phyloP scores from a whole-genome alignment of 2,888 invertebrate genomes.

The Pherbina coryleti region DNA sequence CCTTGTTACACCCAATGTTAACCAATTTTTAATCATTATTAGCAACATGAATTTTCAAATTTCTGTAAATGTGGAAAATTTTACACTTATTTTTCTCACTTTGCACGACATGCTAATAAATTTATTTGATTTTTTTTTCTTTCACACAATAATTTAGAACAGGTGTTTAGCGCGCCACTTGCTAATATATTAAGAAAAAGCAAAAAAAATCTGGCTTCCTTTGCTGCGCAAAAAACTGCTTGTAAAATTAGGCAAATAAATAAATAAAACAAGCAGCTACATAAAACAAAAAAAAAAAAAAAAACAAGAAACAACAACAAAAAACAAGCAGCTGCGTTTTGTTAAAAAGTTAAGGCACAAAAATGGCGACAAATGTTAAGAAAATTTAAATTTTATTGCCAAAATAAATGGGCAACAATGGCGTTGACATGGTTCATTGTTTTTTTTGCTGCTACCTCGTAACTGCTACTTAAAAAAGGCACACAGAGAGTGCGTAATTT shows the following conservation, averaged over 20 bases:
- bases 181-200: conserved; percentile 42
- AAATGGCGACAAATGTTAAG: conserved; percentile 24
- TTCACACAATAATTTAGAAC: background rate
- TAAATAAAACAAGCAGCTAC: conserved; percentile 2
- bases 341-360: background rate
- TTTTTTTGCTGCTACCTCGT: background rate
- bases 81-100: background rate
- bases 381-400: conserved; percentile 34
- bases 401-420: conserved; percentile 20
- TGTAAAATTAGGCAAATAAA: conserved; percentile 22
- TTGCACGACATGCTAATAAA: background rate
- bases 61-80: conserved; percentile 18
- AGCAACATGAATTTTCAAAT: conserved; percentile 5
- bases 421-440: background rate
- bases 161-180: conserved; percentile 23
- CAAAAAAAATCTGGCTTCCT: conserved; percentile 7
- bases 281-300: background rate
- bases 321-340: background rate
- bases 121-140: background rate
- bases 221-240: background rate
- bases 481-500: background rate
- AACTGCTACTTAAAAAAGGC: background rate
- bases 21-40: too few relatives aligned
- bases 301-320: background rate
- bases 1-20: too few relatives aligned